phyloP scores from a whole-genome alignment of 2,888 invertebrate species.

The Pyrochroa serraticornis region DNA sequence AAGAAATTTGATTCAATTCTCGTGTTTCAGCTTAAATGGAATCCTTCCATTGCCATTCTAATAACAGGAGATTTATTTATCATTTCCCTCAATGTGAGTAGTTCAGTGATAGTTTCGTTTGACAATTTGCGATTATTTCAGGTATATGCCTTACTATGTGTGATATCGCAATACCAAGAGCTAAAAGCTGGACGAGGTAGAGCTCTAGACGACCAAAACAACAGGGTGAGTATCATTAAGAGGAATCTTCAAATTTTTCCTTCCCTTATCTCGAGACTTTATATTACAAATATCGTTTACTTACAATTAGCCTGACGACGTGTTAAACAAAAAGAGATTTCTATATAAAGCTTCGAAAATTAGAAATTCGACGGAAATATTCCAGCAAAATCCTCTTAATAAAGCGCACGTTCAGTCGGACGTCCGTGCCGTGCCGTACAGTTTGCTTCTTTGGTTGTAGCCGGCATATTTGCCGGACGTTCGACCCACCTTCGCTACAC shows the following conservation, averaged over 20 bases:
- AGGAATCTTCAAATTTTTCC: not conserved
- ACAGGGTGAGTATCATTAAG: conserved; percentile 57
- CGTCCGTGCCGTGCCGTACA: too few relatives aligned
- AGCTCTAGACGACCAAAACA: conserved; percentile 69
- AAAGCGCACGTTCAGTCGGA: too few relatives aligned
- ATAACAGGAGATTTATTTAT: conserved; percentile 82
- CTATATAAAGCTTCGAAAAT: too few relatives aligned
- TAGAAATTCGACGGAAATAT: too few relatives aligned
- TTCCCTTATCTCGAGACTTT: not conserved
- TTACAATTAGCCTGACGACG: too few relatives aligned
- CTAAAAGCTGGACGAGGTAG: conserved; percentile 76
- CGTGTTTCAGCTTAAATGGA: conserved; percentile 71
- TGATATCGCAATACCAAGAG: conserved; percentile 86
- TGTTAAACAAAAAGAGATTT: too few relatives aligned
- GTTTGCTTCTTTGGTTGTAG: too few relatives aligned
- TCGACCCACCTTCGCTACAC: too few relatives aligned
- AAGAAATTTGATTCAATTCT: conserved; percentile 22
- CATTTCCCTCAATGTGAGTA: conserved; percentile 77
- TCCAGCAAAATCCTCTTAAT: too few relatives aligned
- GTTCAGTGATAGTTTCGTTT: not conserved
- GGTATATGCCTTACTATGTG: conserved; percentile 83
- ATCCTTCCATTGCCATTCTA: conserved; percentile 75
- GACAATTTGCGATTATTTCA: conserved; percentile 53
- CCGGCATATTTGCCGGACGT: too few relatives aligned
- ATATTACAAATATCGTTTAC: too few relatives aligned